Conservation (phyloP, 92 coral and sea anemone genomes). For the Phenganax subtilis region DNA sequence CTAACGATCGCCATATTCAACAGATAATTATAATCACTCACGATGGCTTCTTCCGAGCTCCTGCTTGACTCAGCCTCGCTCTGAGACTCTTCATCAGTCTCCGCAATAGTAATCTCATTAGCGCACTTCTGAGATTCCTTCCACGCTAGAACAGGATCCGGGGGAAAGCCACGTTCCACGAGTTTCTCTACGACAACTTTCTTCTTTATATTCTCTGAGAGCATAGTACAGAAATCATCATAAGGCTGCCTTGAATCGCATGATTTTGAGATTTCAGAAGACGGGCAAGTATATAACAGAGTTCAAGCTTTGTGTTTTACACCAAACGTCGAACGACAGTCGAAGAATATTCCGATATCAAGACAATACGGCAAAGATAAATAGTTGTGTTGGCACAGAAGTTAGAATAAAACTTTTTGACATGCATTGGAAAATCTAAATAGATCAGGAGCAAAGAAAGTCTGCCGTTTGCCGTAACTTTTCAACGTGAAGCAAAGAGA, state of each 20-base stretch:
- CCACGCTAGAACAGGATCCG: slow-evolving; percentile 89
- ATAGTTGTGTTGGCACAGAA: no score
- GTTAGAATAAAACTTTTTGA: no score
- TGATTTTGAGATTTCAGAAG: background rate
- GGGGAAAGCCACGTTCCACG: slow-evolving; percentile 72
- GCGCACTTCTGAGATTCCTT: slow-evolving; percentile 61
- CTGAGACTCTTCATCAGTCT: slow-evolving; percentile 52
- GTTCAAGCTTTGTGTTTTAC: no score
- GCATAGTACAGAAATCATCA: background rate
- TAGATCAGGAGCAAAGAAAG: no score
- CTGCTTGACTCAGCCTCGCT: slow-evolving; percentile 23
- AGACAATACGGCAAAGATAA: no score
- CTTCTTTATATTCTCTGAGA: slow-evolving; percentile 68
- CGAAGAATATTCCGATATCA: no score
- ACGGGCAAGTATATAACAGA: no score
- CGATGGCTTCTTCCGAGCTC: slow-evolving; percentile 62
- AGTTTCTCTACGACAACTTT: slow-evolving; percentile 66
- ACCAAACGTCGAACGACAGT: no score
- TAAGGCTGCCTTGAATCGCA: background rate
- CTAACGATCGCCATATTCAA: slow-evolving; percentile 74
- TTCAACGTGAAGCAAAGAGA: no score
- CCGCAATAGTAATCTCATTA: slow-evolving; percentile 26
- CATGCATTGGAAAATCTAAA: no score
- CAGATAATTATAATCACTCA: slow-evolving; percentile 80
- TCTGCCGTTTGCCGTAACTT: no score